Percentiles rank a stretch among this genome's conserved stretches.
phyloP scores from a whole-genome alignment of 2,113 vertebrate species.

The Grammomys dolichurus region DNA sequence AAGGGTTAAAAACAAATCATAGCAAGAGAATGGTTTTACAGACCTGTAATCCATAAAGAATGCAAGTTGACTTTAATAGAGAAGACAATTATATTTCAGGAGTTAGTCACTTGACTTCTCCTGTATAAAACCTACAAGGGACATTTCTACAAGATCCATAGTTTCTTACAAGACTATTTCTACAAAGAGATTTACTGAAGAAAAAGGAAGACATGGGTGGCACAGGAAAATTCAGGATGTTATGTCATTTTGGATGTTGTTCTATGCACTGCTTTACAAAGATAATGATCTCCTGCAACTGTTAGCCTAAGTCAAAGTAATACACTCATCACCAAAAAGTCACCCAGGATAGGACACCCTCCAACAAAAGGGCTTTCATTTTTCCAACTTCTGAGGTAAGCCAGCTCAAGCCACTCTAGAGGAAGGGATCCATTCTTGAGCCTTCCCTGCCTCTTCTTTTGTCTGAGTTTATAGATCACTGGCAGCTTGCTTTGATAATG shows the following conservation, averaged over 20 bases:
- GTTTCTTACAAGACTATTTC: not conserved
- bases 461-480: not conserved
- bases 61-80: not conserved
- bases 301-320: not conserved
- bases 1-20: not conserved
- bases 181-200: not conserved
- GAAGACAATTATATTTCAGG: not conserved
- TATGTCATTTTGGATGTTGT: not conserved
- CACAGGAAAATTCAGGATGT: not conserved
- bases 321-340: not conserved
- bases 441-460: conserved; percentile 34
- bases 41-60: not conserved
- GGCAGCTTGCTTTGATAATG: conserved; percentile 48
- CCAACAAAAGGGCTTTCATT: not conserved
- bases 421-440: not conserved
- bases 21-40: not conserved
- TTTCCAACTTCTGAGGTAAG: not conserved
- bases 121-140: not conserved
- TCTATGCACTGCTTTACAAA: not conserved
- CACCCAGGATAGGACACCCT: not conserved
- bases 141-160: not conserved
- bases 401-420: not conserved
- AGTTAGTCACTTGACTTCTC: not conserved
- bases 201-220: not conserved
- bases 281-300: not conserved